Evolutionary conservation across 2,113 vertebrate species (phyloP), one percentile per base, ranked within the genome.

Genomic region (Willisornis vidua): DNA sequence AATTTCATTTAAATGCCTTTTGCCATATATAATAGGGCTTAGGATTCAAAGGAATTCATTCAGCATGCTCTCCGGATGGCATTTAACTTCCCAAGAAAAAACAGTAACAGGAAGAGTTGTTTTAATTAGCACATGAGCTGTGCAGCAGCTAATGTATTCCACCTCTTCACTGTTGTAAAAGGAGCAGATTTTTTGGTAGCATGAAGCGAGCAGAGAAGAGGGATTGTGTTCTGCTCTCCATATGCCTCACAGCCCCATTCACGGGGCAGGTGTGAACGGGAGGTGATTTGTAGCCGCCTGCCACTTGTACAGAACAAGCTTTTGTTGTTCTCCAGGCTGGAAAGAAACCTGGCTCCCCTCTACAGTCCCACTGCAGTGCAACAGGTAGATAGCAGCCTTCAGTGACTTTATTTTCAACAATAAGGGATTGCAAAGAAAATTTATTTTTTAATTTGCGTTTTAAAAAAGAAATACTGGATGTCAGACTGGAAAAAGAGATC

Each of bases 121-220:
- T 95, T 76, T 91, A 92, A 97, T 96, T 92, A 91, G 71, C 88
- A 85, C 80, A 70, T 51, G 75, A 73, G 41, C 82, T 75, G 49
- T 82, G 66, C 85, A 87, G 59, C 61, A 76, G 81, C 76, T 81
- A 89, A 87, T 68, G 16, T 89, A 67, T 80, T 96, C 93, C 88
- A 89, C 92, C 93, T 92, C 91, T 85, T 79, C 88, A 24, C 51
- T 83, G 94, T 67, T 75, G 83, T 76, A 29, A 81, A 89, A 78
- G 85, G 70, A 91, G 86, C 88, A 39, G 51, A 68, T 91, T 96
- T 93, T 82, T 80, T 84, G 48, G 78, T 55, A 61, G 58, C 10
- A 1, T 17, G 41, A 62, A 71, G 83, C 3, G 0, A 68, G 85
- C 87, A 85, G 67, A 96, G 92, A 87, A 14, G 37, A 87, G 59